Base-by-base conservation (phyloP, 2,797 vertebrate species). In the Ispidina lecontei region DNA sequence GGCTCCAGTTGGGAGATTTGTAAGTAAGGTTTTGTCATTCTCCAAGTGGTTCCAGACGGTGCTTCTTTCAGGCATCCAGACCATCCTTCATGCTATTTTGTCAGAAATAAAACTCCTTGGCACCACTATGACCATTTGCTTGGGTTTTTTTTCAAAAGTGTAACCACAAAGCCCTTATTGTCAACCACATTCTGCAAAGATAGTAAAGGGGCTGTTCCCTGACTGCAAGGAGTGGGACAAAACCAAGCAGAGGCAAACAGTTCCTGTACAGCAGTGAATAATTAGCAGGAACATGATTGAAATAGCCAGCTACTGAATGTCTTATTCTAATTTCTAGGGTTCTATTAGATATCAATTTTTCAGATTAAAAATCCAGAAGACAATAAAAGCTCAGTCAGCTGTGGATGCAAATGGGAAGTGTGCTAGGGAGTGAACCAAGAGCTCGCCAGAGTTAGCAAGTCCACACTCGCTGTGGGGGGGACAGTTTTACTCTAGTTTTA, bases 391-490 rank as follows among this genome's bases (percentile, higher is more conserved):
- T 71, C 63, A 81, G 63, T 87, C 85, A 96, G 79, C 67, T 93
- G 74, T 72, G 76, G 43, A 85, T 86, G 76, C 87, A 55, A 86
- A 86, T 52, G 87, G 75, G 93, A 95, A 94, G 70, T 47, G 43
- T 87, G 59, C 14, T 46, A 93, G 82, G 89, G 93, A 95, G 84
- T 37, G 59, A 95, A 83, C 65, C 65, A 71, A 95, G 87, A 95
- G 87, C 84, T 92, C 10, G 35, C 93, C 95, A 96, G 92, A 91
- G 87, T 95, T 95, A 95, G 94, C 94, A 96, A 95, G 93, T 95
- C 95, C 89, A 77, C 95, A 94, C 93, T 96, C 73, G 31, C 95
- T 91, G 87, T 78, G 91, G 93, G 92, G 93, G 94, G 93, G 87
- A 93, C 87, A 89, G 52, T 96, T 95, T 95, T 96, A 81, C 73